Percentiles rank a stretch among this genome's conserved stretches.
These are phyloP conservation scores for Aphis craccivora DNA, from an alignment of 1,140 invertebrate species.

Conservation along the genomic window DNA sequence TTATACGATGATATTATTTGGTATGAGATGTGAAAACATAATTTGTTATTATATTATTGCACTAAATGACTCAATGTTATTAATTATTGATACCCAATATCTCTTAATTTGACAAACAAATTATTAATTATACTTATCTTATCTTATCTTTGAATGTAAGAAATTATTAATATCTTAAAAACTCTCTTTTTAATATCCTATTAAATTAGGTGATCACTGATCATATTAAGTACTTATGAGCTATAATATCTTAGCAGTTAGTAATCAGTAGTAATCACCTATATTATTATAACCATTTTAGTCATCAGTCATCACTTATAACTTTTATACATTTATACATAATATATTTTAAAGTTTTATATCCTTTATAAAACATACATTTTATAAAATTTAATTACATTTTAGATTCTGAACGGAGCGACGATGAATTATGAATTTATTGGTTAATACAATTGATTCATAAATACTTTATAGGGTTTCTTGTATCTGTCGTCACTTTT, in stretches of 20 bases:
- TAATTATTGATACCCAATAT: neutral
- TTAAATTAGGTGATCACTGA: neutral
- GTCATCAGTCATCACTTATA: too few relatives aligned
- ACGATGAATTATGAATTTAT: too few relatives aligned
- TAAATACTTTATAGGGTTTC: too few relatives aligned
- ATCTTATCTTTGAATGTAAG: neutral
- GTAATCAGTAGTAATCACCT: neutral
- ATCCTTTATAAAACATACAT: too few relatives aligned
- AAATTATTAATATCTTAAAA: constrained; percentile 5
- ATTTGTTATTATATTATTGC: neutral
- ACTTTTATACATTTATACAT: too few relatives aligned
- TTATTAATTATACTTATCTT: neutral
- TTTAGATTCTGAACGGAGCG: too few relatives aligned
- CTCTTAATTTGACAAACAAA: neutral
- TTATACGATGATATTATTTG: neutral
- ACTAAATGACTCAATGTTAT: neutral
- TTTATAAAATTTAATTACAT: too few relatives aligned
- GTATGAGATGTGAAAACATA: neutral
- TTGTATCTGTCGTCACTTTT: too few relatives aligned
- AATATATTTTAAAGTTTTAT: too few relatives aligned
- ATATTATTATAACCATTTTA: neutral
- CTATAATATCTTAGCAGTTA: neutral
- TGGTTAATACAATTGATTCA: too few relatives aligned
- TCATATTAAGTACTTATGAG: neutral
- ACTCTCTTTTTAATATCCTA: neutral